A percentile compares a stretch with the other conserved stretches of the same genome.
Conservation (phyloP, 2,888 invertebrate species). For the Cephus pygmeus region DNA sequence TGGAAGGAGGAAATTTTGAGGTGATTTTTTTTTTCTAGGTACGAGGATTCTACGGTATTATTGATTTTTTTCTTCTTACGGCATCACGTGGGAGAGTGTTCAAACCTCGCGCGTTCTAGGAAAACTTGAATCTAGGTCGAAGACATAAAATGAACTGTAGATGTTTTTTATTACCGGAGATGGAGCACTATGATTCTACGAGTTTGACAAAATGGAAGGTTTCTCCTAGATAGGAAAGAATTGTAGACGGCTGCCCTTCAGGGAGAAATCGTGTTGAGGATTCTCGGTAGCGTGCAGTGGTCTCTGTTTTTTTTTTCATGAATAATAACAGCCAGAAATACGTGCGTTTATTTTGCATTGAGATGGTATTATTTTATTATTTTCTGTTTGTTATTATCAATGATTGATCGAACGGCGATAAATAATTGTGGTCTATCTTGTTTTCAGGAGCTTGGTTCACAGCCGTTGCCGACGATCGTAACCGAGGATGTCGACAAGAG, state of each 20-base stretch:
- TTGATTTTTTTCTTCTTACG: not conserved
- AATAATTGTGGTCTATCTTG: not conserved
- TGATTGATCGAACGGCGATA: not conserved
- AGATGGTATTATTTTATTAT: not conserved
- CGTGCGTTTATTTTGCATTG: not conserved
- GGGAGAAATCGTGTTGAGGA: not conserved
- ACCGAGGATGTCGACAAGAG: conserved; percentile 68
- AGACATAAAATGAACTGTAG: not conserved
- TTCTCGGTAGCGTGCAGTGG: not conserved
- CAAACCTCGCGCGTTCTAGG: not conserved
- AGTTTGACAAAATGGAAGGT: not conserved
- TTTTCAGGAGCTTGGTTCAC: conserved; percentile 73
- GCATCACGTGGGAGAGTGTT: not conserved
- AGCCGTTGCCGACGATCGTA: conserved; percentile 70
- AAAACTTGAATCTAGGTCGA: not conserved
- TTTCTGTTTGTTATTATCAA: not conserved
- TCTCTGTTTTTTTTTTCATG: not conserved
- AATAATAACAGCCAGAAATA: not conserved
- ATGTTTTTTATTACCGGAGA: not conserved
- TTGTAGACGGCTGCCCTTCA: too few relatives aligned
- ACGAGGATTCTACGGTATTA: not conserved
- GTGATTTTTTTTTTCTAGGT: not conserved
- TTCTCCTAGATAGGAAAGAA: not conserved
- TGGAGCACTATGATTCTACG: not conserved
- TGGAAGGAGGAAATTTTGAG: not conserved